phyloP scores from a whole-genome alignment of 2,797 vertebrate genomes.

The Syngnathus rostellatus region DNA sequence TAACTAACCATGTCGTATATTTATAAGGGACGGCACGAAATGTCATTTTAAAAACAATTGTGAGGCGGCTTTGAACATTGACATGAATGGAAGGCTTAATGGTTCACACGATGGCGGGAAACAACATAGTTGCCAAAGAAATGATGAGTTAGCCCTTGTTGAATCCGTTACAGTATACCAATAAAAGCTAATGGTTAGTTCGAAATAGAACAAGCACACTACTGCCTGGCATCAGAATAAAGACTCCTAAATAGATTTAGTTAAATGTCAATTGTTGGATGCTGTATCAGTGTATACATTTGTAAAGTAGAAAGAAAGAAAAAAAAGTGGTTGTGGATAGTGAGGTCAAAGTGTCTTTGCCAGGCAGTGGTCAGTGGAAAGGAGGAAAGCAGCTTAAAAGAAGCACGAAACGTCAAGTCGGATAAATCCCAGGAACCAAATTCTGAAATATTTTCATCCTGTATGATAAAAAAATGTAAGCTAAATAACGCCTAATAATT shows the following conservation, averaged over 20 bases:
- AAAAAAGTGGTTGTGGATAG: slow-evolving; percentile 1
- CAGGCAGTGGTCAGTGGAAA: slow-evolving; percentile 34
- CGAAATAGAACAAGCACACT: too few relatives aligned
- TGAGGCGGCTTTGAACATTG: neutral
- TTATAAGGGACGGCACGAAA: slow-evolving; percentile 8
- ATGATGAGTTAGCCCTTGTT: slow-evolving; percentile 28
- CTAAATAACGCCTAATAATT: neutral
- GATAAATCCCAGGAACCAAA: neutral
- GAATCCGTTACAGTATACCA: slow-evolving; percentile 30
- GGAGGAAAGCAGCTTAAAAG: slow-evolving; percentile 6
- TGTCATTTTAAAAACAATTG: neutral
- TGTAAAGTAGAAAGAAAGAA: neutral
- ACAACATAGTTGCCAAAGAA: slow-evolving; percentile 19
- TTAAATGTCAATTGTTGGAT: neutral
- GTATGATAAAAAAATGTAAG: neutral
- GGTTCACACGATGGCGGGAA: slow-evolving; percentile 1
- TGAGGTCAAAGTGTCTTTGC: slow-evolving; percentile 24
- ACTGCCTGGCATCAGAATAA: neutral
- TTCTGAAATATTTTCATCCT: neutral
- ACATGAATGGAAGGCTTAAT: neutral
- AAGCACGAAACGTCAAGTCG: neutral
- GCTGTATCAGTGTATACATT: neutral
- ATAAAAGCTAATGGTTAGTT: slow-evolving; percentile 13
- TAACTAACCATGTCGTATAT: slow-evolving; percentile 33
- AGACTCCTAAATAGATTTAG: neutral